Evolutionary conservation across 2,113 vertebrate genomes (phyloP), one percentile per base, ranked within the genome.

Genomic region (Podiceps cristatus): DNA sequence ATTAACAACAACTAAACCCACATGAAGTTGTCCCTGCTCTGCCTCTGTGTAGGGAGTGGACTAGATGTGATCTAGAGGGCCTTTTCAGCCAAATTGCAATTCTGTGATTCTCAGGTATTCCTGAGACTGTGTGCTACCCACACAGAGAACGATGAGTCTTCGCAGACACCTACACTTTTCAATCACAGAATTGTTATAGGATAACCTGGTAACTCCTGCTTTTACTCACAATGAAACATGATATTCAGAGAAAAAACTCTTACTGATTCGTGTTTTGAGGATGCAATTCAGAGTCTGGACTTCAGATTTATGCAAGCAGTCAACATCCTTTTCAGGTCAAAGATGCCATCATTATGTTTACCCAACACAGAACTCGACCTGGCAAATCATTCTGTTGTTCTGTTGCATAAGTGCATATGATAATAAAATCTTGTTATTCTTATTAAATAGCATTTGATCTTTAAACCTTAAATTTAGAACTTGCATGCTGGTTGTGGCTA

Each of bases 301-400:
- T 40, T 69, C 0, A 1, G 11, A 33, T 83, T 83, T 50, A 33
- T 1, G 3, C 17, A 24, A 67, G n/a, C 3, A 47, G 1, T 52
- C 7, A 31, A 50, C 10, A 8, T 25, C 3, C 4, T 49, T 55
- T 77, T 82, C 1, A 0, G 29, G 35, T n/a, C 4, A 68, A 55
- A 78, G 25, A 56, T 40, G 3, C 2, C 52, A 33, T 24, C 11
- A 7, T 28, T 79, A 6, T 64, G 2, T 63, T 86, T 75, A 33
- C 5, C 8, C 16, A 64, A 5, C 7, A 71, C 14, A 78, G 44
- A 88, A 69, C 5, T 24, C 7, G 4, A 22, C 8, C 16, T 49
- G 3, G 8, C 2, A 77, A 87, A 66, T 52, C 8, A 22, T 9
- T 52, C 9, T 13, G 5, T 10, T 73, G 4, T 60, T 82, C 29